These are phyloP conservation scores for Silurus asotus DNA, from an alignment of 2,113 vertebrate species.

Conservation along the genomic window DNA sequence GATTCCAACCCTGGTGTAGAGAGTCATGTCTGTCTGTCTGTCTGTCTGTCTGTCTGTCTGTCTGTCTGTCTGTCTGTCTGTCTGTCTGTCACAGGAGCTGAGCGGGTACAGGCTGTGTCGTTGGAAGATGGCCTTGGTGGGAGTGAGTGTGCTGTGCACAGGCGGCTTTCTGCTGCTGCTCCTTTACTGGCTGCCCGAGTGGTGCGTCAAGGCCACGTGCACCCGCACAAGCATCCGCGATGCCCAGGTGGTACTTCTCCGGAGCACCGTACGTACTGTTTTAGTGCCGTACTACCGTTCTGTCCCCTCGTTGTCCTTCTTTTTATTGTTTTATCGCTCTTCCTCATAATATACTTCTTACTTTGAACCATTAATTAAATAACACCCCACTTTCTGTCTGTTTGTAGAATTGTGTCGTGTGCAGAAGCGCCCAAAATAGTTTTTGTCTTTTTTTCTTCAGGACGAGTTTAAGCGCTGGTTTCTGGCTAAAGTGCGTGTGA, in stretches of 20 bases:
- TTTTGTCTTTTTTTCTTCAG: conserved; percentile 61
- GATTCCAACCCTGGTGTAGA: neutral
- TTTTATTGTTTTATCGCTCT: neutral
- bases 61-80: no score
- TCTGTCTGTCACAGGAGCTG: conserved; percentile 77
- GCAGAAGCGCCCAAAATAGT: neutral
- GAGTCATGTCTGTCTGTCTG: neutral
- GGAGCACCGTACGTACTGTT: conserved; percentile 81
- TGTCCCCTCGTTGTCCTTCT: neutral
- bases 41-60: no score
- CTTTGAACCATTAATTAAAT: no score
- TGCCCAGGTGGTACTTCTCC: conserved; percentile 89
- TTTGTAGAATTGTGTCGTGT: no score
- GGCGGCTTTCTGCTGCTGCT: conserved; percentile 95
- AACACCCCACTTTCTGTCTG: no score
- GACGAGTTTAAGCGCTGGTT: conserved; percentile 97
- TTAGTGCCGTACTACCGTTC: neutral
- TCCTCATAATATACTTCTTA: neutral
- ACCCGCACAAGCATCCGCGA: conserved; percentile 77
- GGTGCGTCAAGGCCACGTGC: conserved; percentile 93
- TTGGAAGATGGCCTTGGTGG: conserved; percentile 87
- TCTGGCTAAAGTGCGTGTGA: conserved; percentile 86
- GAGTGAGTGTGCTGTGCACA: conserved; percentile 82
- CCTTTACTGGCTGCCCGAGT: conserved; percentile 98
- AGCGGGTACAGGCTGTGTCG: conserved; percentile 85